A percentile compares a stretch with the other conserved stretches of the same genome.
These are phyloP conservation scores for Ips typographus DNA, from an alignment of 1,140 invertebrate genomes.

Conservation along the genomic window DNA sequence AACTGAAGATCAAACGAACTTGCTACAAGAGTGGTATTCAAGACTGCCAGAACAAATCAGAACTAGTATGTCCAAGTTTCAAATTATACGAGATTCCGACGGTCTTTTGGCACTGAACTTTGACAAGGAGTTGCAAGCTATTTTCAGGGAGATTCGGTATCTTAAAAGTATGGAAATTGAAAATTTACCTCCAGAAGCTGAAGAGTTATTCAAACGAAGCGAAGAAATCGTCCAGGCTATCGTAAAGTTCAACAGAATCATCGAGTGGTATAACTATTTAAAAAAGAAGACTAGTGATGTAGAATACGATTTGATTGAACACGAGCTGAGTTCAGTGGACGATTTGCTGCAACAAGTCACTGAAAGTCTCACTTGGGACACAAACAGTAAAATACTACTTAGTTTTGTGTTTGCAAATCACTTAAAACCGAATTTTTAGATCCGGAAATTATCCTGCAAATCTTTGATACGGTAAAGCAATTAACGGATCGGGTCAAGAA, in stretches of 20 bases:
- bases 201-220: constrained; percentile 57
- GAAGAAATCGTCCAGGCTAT: constrained; percentile 56
- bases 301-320: constrained; percentile 68
- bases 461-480: constrained; percentile 53
- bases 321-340: constrained; percentile 67
- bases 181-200: constrained; percentile 57
- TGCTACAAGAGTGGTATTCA: constrained; percentile 50
- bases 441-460: constrained; percentile 38
- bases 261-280: constrained; percentile 70
- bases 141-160: constrained; percentile 65
- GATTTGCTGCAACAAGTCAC: constrained; percentile 62
- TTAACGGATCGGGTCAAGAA: constrained; percentile 66
- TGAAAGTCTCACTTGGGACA: constrained; percentile 67
- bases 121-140: constrained; percentile 53
- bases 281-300: constrained; percentile 63
- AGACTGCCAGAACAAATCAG: constrained; percentile 49
- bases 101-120: constrained; percentile 53
- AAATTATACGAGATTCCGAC: constrained; percentile 44
- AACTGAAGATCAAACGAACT: constrained; percentile 43
- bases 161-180: constrained; percentile 61
- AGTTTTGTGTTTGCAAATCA: constrained; percentile 3
- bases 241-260: constrained; percentile 55
- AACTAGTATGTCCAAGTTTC: constrained; percentile 49
- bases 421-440: constrained; percentile 34
- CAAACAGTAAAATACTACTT: constrained; percentile 58